phyloP scores from a whole-genome alignment of 1,140 invertebrate genomes.

The Archivesica marissinica region DNA sequence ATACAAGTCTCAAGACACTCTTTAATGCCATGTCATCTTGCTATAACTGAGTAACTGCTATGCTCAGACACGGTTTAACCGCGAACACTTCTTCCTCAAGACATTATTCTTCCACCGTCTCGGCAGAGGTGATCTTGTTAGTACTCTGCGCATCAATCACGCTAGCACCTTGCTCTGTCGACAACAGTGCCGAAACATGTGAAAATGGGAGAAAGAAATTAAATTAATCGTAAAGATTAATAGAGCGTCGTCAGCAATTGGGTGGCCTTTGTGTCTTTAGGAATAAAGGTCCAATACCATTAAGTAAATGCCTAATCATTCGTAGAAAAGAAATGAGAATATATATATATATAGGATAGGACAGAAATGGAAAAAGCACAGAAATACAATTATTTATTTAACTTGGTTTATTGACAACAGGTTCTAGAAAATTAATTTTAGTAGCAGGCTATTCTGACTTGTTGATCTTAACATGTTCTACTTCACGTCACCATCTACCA shows the following conservation, averaged over 20 bases:
- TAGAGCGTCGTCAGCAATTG: slow-evolving; percentile 38
- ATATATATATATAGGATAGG: too few species aligned
- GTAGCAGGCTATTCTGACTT: too few species aligned
- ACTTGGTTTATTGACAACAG: too few species aligned
- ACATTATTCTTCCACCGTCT: slow-evolving; percentile 4
- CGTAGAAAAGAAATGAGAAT: slow-evolving; percentile 6
- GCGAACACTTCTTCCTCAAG: neutral
- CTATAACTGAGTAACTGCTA: neutral
- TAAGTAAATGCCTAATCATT: slow-evolving; percentile 49
- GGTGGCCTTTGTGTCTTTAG: slow-evolving; percentile 9
- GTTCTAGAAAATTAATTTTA: too few species aligned
- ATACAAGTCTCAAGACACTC: too few species aligned
- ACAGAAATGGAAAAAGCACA: too few species aligned
- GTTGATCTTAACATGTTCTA: too few species aligned
- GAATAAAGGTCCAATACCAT: slow-evolving; percentile 44
- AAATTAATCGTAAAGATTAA: slow-evolving; percentile 56
- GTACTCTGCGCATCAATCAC: slow-evolving; percentile 40
- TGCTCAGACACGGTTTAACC: neutral
- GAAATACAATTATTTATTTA: too few species aligned
- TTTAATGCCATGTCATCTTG: neutral
- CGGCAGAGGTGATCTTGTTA: slow-evolving; percentile 28
- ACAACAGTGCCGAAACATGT: slow-evolving; percentile 20
- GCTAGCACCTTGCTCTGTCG: slow-evolving; percentile 19
- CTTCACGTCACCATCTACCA: too few species aligned
- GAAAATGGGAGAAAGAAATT: slow-evolving; percentile 49